Evolutionary conservation across 2,797 vertebrate genomes (phyloP).

Genomic region (Sciaenops ocellatus): DNA sequence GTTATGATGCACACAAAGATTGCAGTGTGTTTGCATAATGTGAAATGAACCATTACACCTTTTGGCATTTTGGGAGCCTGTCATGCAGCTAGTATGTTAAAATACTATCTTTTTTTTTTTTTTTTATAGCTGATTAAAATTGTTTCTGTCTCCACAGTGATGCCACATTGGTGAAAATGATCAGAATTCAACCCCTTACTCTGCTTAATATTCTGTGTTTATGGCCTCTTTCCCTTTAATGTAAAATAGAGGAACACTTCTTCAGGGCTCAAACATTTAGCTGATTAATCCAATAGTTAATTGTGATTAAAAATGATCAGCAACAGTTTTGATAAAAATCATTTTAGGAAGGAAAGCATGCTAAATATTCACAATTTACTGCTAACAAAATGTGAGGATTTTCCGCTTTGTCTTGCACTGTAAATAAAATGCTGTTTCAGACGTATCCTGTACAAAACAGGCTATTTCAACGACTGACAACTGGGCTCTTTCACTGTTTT

Average conservation of each 20-base stretch:
- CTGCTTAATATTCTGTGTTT: constrained; percentile 1
- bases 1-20: constrained; percentile 62
- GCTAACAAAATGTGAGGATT: not conserved
- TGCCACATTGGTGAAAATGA: constrained; percentile 8
- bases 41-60: constrained; percentile 64
- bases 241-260: not conserved
- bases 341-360: not conserved
- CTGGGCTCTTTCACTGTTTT: not conserved
- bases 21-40: constrained; percentile 74
- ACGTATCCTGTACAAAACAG: not conserved
- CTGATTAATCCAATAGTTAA: not conserved
- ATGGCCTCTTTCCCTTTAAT: not conserved
- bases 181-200: not conserved
- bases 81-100: constrained; percentile 19
- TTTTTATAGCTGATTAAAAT: constrained; percentile 22
- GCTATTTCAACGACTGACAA: not conserved
- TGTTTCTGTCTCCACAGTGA: not conserved
- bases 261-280: not conserved
- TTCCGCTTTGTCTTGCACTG: not conserved
- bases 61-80: constrained; percentile 36
- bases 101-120: constrained; percentile 12
- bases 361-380: not conserved
- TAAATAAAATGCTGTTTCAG: not conserved
- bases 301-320: not conserved
- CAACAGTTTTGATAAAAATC: not conserved